A percentile compares a stretch with the other conserved stretches of the same genome.
Conservation (phyloP, 2,888 invertebrate species). For the Diogma glabrata region DNA sequence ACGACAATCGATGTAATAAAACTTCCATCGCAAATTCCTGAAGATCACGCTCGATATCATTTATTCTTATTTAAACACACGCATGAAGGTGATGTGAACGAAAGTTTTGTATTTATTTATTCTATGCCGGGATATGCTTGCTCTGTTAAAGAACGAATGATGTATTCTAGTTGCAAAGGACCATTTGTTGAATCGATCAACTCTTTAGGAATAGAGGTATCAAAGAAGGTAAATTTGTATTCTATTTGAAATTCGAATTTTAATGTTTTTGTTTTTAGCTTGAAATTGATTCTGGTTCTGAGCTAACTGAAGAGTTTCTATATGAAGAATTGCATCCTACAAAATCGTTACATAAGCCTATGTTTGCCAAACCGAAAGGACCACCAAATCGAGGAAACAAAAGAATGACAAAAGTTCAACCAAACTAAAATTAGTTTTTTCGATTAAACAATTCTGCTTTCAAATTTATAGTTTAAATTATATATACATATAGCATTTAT, state of each 20-base stretch:
- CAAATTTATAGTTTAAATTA: too few relatives aligned
- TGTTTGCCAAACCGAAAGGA: conserved; percentile 94
- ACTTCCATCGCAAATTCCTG: conserved; percentile 69
- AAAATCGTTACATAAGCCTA: conserved; percentile 72
- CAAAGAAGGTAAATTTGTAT: conserved; percentile 64
- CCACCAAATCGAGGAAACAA: conserved; percentile 88
- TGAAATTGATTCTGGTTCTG: conserved; percentile 82
- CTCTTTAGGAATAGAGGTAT: conserved; percentile 63
- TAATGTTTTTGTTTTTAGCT: conserved; percentile 45
- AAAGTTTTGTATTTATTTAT: conserved; percentile 89
- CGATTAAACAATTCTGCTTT: too few relatives aligned
- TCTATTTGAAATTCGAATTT: conserved; percentile 9
- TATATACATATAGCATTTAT: too few relatives aligned
- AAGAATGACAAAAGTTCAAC: conserved; percentile 48
- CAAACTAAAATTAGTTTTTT: too few relatives aligned
- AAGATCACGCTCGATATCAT: conserved; percentile 71
- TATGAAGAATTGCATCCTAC: conserved; percentile 93
- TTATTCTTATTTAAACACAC: conserved; percentile 83
- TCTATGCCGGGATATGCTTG: conserved; percentile 96
- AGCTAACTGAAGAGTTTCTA: conserved; percentile 80
- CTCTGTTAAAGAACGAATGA: conserved; percentile 94
- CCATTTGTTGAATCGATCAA: conserved; percentile 77
- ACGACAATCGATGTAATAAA: conserved; percentile 54
- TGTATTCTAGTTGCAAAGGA: conserved; percentile 95
- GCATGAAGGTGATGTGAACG: conserved; percentile 82